These are phyloP conservation scores for Neoarius graeffei DNA, from an alignment of 2,113 vertebrate species.

Conservation along the genomic window DNA sequence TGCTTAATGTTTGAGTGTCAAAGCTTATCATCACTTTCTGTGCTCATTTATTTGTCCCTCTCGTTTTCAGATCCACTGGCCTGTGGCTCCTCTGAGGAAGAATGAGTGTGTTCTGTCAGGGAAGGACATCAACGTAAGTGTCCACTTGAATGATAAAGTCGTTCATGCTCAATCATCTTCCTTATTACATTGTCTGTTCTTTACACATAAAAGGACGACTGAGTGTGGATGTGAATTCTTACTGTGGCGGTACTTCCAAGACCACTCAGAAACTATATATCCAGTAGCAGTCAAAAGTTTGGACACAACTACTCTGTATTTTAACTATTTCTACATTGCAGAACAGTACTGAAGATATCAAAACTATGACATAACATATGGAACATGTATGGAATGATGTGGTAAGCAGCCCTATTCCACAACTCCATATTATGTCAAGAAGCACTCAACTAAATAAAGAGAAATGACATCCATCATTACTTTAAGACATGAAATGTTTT, in stretches of 20 bases:
- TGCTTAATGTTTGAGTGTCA: neutral
- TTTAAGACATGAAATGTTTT: too few species aligned
- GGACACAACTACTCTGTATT: too few species aligned
- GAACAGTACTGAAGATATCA: too few species aligned
- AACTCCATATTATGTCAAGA: too few species aligned
- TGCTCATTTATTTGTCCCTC: conserved; percentile 26
- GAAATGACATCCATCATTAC: too few species aligned
- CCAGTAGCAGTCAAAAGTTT: too few species aligned
- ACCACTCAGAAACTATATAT: neutral
- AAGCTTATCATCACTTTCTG: neutral
- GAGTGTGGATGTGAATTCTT: conserved; percentile 13
- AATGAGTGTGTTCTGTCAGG: conserved; percentile 95
- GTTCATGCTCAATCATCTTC: conserved; percentile 10
- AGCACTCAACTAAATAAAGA: too few species aligned
- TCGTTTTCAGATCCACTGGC: conserved; percentile 90
- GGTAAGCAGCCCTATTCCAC: too few species aligned
- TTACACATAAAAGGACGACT: neutral
- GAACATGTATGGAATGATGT: too few species aligned
- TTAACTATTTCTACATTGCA: too few species aligned
- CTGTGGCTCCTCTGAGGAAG: conserved; percentile 87
- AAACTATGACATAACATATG: too few species aligned
- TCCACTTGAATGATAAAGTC: neutral
- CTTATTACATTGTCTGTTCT: neutral
- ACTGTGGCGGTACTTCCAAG: neutral
- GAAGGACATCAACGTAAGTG: conserved; percentile 95